These are phyloP conservation scores for Mythimna loreyi DNA, from an alignment of 2,888 invertebrate genomes.

Conservation along the genomic window DNA sequence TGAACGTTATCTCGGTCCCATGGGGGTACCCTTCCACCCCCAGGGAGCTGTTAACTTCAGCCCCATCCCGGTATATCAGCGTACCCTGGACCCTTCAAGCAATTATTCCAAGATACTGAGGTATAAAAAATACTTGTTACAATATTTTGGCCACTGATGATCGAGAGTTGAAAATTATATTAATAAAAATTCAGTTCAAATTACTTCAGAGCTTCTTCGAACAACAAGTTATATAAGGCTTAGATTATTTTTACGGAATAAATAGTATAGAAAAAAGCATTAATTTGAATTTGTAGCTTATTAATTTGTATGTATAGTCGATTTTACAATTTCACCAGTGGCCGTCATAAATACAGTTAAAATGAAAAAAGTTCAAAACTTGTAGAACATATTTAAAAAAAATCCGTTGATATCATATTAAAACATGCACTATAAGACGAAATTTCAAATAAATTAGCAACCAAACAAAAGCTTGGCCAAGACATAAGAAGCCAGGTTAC, in stretches of 20 bases:
- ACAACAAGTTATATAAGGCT: background rate
- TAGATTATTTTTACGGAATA: background rate
- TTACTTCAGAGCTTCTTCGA: background rate
- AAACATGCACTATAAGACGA: constrained; percentile 83
- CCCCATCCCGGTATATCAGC: constrained; percentile 93
- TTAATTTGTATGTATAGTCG: background rate
- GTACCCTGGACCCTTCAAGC: constrained; percentile 93
- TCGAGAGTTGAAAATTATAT: background rate
- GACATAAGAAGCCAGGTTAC: constrained; percentile 86
- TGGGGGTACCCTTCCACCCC: constrained; percentile 93
- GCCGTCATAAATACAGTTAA: constrained; percentile 16
- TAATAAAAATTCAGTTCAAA: background rate
- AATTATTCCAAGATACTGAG: constrained; percentile 56
- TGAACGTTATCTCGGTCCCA: constrained; percentile 95
- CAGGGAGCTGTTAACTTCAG: constrained; percentile 92
- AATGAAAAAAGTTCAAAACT: constrained; percentile 29
- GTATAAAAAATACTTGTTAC: constrained; percentile 21
- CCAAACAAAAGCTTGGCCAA: constrained; percentile 87
- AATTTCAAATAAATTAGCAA: constrained; percentile 78
- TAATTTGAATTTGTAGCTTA: too few relatives aligned
- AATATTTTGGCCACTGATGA: constrained; percentile 40
- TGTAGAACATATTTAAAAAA: constrained; percentile 27
- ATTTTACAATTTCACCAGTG: constrained; percentile 36
- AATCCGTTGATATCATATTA: constrained; percentile 37
- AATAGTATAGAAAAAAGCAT: too few relatives aligned